Evolutionary conservation across 2,797 vertebrate genomes (phyloP), one percentile per base, ranked within the genome.

Genomic region (Danionella dracula): DNA sequence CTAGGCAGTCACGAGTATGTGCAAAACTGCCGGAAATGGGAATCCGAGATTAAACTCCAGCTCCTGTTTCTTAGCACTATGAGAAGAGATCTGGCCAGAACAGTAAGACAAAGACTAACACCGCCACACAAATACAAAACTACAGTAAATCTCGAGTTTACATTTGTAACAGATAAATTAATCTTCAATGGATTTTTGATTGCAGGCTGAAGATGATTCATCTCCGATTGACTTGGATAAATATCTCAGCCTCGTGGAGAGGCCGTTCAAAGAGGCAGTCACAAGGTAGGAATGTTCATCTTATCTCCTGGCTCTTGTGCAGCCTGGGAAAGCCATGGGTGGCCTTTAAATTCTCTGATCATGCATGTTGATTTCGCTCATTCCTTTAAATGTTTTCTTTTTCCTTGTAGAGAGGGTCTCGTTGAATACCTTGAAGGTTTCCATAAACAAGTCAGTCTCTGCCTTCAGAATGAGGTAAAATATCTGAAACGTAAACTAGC

Each of bases 11-110:
- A 99, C 9, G 95, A 98, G 79, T 93, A 99, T 40, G 91, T 99
- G 83, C 97, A 99, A 87, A 95, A 88, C 83, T 99, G 95, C 86
- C 87, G 94, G 46, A 99, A 98, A 81, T 99, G 95, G 94, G 97
- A 99, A 76, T 84, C 85, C 1, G 97, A 99, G 78, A 99, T 98
- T 86, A 90, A 88, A 44, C 87, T 99, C 56, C 96, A 97, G 72
- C 93, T 99, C 1, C 85, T 99, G 72, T 90, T 89, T 59, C 84
- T 71, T 64, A 82, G 82, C 56, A 87, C 86, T 54, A 87, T 98
- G 71, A 92, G 89, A 76, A 85, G 90, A 76, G 92, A 93, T 81
- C 78, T 99, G 81, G 93, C 93, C 0, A 89, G 96, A 59, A 90
- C 83, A 7, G 97, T 99, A 85, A 92, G 93, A 90, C 60, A 51